Evolutionary conservation across 2,888 invertebrate species (phyloP).

Genomic region (Drosophila anomelani): DNA sequence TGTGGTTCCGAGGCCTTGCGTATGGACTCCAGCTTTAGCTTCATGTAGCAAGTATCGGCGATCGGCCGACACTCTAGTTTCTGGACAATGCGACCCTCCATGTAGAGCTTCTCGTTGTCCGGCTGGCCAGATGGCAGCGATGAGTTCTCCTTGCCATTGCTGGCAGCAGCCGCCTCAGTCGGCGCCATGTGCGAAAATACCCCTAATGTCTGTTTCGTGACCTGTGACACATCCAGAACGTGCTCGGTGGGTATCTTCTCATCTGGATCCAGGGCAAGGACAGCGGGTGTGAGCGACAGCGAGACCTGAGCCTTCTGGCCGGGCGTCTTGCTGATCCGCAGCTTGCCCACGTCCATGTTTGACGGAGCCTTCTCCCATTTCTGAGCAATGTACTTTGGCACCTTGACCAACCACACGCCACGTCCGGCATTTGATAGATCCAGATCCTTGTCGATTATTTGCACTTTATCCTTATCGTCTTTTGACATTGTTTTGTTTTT

Average conservation of each 20-base stretch:
- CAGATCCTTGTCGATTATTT: conserved; percentile 91
- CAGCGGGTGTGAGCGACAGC: conserved; percentile 92
- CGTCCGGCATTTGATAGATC: conserved; percentile 95
- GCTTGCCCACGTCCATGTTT: conserved; percentile 96
- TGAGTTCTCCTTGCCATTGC: conserved; percentile 64
- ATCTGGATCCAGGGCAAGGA: conserved; percentile 91
- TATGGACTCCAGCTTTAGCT: conserved; percentile 94
- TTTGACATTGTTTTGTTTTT: conserved; percentile 78
- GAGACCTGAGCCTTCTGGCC: conserved; percentile 95
- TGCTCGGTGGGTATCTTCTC: conserved; percentile 97
- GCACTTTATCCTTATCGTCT: conserved; percentile 85
- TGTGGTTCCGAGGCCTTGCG: conserved; percentile 94
- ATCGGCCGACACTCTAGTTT: conserved; percentile 96
- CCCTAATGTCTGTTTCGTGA: conserved; percentile 95
- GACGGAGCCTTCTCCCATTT: conserved; percentile 97
- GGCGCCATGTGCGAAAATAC: conserved; percentile 94
- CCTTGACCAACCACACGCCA: conserved; percentile 98
- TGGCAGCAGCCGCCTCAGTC: conserved; percentile 50
- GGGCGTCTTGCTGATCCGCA: conserved; percentile 92
- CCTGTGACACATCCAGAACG: conserved; percentile 94
- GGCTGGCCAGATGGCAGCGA: conserved; percentile 87
- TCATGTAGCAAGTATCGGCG: conserved; percentile 95
- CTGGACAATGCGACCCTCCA: conserved; percentile 98
- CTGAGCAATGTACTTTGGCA: conserved; percentile 97
- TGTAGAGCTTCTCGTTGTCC: conserved; percentile 92